phyloP scores from a whole-genome alignment of 2,888 invertebrate species.

The Ophion obscuratus region DNA sequence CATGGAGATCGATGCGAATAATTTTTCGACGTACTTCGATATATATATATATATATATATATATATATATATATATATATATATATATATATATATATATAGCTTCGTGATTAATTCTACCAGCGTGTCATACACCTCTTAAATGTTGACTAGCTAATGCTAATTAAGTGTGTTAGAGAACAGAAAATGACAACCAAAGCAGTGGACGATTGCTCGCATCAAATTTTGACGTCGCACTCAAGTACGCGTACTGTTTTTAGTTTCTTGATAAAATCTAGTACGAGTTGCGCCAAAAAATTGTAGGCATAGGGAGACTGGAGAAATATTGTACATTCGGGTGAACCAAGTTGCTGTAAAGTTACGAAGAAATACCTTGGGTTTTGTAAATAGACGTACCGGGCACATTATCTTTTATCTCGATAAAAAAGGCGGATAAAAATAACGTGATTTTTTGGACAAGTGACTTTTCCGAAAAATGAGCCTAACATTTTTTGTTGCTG shows the following conservation, averaged over 20 bases:
- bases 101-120: constrained; percentile 36
- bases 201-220: constrained; percentile 46
- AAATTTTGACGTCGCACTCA: constrained; percentile 33
- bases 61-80: constrained; percentile 14
- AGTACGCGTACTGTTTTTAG: background rate
- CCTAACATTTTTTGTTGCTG: too few relatives aligned
- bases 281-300: background rate
- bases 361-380: background rate
- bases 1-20: constrained; percentile 46
- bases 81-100: constrained; percentile 20
- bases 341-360: background rate
- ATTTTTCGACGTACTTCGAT: constrained; percentile 49
- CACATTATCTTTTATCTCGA: too few relatives aligned
- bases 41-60: constrained; percentile 1
- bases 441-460: too few relatives aligned
- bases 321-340: too few relatives aligned
- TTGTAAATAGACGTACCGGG: too few relatives aligned
- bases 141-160: constrained; percentile 79
- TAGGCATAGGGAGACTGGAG: background rate
- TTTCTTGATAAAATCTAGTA: background rate
- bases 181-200: constrained; percentile 48
- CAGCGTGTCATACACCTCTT: constrained; percentile 55
- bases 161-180: constrained; percentile 71
- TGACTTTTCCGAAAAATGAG: too few relatives aligned
- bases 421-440: too few relatives aligned